Evolutionary conservation across 2,797 vertebrate genomes (phyloP).

Genomic region (Chloroceryle inda): DNA sequence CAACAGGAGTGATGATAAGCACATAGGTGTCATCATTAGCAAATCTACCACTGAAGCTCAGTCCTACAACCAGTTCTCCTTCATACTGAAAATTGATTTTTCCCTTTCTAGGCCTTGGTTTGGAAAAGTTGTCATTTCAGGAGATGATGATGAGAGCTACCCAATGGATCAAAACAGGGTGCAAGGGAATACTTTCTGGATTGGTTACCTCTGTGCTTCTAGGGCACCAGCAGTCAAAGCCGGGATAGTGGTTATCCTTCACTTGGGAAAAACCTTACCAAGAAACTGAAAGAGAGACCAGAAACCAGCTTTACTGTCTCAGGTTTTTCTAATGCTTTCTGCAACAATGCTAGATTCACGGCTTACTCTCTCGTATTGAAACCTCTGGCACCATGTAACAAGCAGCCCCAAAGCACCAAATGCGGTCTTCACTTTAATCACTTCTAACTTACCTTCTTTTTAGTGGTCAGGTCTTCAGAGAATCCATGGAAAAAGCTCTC

Average conservation of each 20-base stretch:
- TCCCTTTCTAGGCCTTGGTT: not conserved
- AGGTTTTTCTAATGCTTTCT: not conserved
- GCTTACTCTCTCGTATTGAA: not conserved
- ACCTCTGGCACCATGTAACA: not conserved
- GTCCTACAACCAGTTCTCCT: not conserved
- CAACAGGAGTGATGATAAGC: not conserved
- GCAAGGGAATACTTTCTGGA: not conserved
- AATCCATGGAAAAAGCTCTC: not conserved
- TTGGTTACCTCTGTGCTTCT: not conserved
- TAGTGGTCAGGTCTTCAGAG: conserved; percentile 26
- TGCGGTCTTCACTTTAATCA: not conserved
- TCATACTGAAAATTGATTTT: not conserved
- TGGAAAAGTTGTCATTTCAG: not conserved
- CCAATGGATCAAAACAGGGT: not conserved
- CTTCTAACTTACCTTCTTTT: conserved; percentile 16
- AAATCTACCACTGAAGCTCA: not conserved
- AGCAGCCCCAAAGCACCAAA: not conserved
- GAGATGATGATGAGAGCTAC: not conserved
- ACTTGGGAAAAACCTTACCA: not conserved
- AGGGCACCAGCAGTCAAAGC: not conserved
- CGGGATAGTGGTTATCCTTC: not conserved
- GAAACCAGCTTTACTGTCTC: not conserved
- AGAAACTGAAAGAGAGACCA: not conserved
- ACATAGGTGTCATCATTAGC: not conserved
- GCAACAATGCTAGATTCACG: not conserved